Evolutionary conservation across 2,888 invertebrate species (phyloP).

Genomic region (Mesoligia furuncula): DNA sequence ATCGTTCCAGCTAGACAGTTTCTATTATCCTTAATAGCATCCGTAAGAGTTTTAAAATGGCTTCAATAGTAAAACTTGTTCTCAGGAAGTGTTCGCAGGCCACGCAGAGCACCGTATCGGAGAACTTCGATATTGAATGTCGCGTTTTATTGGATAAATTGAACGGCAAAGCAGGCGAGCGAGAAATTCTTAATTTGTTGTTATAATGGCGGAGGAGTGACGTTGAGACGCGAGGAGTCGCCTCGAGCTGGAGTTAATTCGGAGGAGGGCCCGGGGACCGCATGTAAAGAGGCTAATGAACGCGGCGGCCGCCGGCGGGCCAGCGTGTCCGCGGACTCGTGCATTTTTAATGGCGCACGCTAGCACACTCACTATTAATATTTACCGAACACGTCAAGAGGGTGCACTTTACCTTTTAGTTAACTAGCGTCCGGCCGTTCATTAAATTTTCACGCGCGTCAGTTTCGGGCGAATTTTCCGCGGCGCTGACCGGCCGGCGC

Average conservation of each 20-base stretch:
- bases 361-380: constrained; percentile 90
- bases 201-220: constrained; percentile 70
- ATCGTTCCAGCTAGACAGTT: constrained; percentile 85
- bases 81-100: constrained; percentile 84
- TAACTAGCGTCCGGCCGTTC: constrained; percentile 91
- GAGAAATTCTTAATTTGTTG: constrained; percentile 74
- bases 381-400: constrained; percentile 91
- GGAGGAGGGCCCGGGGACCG: constrained; percentile 68
- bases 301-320: constrained; percentile 68
- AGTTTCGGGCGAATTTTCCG: constrained; percentile 90
- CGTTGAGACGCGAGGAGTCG: constrained; percentile 56
- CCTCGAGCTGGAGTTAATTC: constrained; percentile 71
- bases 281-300: constrained; percentile 86
- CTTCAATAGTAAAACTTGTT: constrained; percentile 87
- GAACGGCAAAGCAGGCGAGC: constrained; percentile 73
- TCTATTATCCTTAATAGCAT: constrained; percentile 89
- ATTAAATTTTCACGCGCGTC: constrained; percentile 91
- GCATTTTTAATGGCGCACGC: constrained; percentile 90
- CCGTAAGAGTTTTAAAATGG: constrained; percentile 89
- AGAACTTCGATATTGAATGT: constrained; percentile 86
- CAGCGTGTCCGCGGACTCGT: constrained; percentile 88
- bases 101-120: constrained; percentile 79
- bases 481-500: constrained; percentile 87
- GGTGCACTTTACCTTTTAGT: constrained; percentile 91
- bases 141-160: constrained; percentile 86